A percentile compares a stretch with the other conserved stretches of the same genome.
Conservation (phyloP, 2,113 vertebrate genomes). For the Eulemur macaco region DNA sequence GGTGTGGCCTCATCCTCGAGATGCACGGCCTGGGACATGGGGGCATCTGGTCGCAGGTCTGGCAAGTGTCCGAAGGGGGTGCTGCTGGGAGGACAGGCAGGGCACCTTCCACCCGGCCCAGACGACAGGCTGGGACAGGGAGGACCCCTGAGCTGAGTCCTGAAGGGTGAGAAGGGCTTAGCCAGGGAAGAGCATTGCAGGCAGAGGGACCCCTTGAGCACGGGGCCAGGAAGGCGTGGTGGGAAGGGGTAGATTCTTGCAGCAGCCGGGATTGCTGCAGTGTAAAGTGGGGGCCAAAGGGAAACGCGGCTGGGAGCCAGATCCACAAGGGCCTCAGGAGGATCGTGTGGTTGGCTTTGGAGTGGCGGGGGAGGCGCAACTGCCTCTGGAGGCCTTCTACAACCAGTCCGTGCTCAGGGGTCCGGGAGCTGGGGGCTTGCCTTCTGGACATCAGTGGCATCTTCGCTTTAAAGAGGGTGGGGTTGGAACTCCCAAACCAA, state of each 20-base stretch:
- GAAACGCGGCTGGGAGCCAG: neutral
- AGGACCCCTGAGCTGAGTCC: neutral
- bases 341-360: neutral
- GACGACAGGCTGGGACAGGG: neutral
- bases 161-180: neutral
- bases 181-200: neutral
- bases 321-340: neutral
- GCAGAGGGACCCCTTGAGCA: neutral
- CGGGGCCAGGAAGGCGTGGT: neutral
- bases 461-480: neutral
- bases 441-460: neutral
- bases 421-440: neutral
- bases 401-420: neutral
- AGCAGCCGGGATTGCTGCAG: rapidly evolving
- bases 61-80: rapidly evolving
- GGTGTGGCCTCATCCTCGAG: neutral
- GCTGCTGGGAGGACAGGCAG: neutral
- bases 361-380: neutral
- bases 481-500: neutral
- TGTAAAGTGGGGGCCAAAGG: neutral
- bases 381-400: rapidly evolving
- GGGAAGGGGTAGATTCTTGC: neutral
- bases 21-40: neutral
- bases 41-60: neutral
- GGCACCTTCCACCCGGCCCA: neutral